These are phyloP conservation scores for Noctua fimbriata DNA, from an alignment of 2,888 invertebrate genomes.

Conservation along the genomic window DNA sequence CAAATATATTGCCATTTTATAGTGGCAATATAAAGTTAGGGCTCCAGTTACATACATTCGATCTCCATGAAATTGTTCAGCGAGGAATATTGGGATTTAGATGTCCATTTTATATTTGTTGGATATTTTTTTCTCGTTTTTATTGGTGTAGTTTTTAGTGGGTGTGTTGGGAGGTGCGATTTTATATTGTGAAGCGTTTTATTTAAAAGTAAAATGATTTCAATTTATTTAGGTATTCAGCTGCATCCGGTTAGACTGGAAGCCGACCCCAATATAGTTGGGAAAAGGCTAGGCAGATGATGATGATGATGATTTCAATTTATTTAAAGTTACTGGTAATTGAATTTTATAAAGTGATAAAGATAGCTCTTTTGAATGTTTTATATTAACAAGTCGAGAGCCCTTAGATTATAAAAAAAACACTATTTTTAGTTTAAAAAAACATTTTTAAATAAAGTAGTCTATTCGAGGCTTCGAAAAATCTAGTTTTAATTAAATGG, in stretches of 20 bases:
- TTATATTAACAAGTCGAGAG: not conserved
- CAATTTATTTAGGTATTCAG: no score
- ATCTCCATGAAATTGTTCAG: slow-evolving; percentile 48
- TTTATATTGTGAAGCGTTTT: not conserved
- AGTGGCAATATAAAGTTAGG: slow-evolving; percentile 60
- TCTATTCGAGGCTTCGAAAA: not conserved
- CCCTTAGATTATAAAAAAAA: not conserved
- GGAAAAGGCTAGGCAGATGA: no score
- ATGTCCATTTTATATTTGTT: slow-evolving; percentile 26
- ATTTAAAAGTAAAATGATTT: not conserved
- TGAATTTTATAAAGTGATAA: not conserved
- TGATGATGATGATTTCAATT: not conserved
- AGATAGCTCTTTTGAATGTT: not conserved
- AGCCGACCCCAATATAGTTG: no score
- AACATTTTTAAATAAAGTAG: not conserved
- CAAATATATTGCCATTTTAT: slow-evolving; percentile 67
- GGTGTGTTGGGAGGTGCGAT: not conserved
- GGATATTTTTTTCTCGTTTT: slow-evolving; percentile 30
- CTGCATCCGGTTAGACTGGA: no score
- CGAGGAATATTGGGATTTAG: slow-evolving; percentile 41
- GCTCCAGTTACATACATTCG: slow-evolving; percentile 52
- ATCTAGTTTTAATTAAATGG: not conserved
- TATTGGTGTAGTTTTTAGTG: slow-evolving; percentile 27
- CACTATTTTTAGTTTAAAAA: not conserved
- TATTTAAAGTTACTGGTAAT: not conserved